A percentile compares a stretch with the other conserved stretches of the same genome.
phyloP scores from a whole-genome alignment of 2,113 vertebrate genomes.

The Corythoichthys haematopterus region DNA sequence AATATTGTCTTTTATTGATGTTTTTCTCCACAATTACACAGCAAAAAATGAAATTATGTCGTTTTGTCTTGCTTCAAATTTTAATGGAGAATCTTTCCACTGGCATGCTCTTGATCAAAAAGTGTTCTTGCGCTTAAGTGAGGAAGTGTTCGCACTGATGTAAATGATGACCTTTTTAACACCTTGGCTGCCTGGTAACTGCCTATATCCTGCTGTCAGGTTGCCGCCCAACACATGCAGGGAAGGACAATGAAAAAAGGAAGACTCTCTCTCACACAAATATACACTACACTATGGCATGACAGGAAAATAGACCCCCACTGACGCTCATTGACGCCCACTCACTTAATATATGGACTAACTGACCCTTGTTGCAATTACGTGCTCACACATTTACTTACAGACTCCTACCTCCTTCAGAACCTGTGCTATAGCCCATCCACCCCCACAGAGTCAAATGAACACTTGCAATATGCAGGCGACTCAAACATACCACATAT shows the following conservation, averaged over 20 bases:
- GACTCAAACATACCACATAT: background rate
- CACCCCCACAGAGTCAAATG: constrained; percentile 16
- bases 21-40: too few species aligned
- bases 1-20: too few species aligned
- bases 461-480: constrained; percentile 19
- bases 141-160: background rate
- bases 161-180: background rate
- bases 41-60: too few species aligned
- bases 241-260: background rate
- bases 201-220: constrained; percentile 15
- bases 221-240: constrained; percentile 9
- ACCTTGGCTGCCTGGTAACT: constrained; percentile 1
- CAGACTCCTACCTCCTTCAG: background rate
- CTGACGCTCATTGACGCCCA: constrained; percentile 14
- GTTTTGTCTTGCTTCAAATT: too few species aligned
- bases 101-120: too few species aligned
- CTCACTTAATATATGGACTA: constrained; percentile 11
- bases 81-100: too few species aligned
- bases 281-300: constrained; percentile 11
- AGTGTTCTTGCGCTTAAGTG: background rate
- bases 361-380: constrained; percentile 10
- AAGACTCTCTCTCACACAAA: constrained; percentile 2
- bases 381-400: background rate
- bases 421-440: constrained; percentile 6
- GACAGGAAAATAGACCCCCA: constrained; percentile 31